These are phyloP conservation scores for Diogma glabrata DNA, from an alignment of 2,888 invertebrate genomes.

Conservation along the genomic window DNA sequence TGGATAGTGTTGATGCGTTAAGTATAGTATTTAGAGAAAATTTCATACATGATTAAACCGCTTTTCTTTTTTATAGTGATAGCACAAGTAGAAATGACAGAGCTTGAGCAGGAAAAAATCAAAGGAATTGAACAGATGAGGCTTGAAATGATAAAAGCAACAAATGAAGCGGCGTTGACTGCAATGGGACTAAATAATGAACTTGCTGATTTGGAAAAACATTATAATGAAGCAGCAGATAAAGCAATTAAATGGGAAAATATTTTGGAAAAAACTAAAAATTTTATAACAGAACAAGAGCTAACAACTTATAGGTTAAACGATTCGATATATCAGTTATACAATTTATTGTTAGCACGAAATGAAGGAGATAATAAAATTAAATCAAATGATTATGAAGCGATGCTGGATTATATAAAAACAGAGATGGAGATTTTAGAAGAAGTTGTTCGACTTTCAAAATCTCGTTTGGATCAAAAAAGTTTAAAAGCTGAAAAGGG, in stretches of 20 bases:
- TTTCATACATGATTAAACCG: neutral
- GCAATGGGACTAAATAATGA: constrained; percentile 33
- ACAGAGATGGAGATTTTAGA: constrained; percentile 28
- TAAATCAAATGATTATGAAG: constrained; percentile 22
- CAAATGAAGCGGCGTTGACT: constrained; percentile 30
- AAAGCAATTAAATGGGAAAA: constrained; percentile 32
- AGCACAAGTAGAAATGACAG: constrained; percentile 32
- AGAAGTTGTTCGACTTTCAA: constrained; percentile 19
- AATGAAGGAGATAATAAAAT: constrained; percentile 20
- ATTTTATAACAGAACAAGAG: constrained; percentile 24
- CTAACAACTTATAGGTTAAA: constrained; percentile 27
- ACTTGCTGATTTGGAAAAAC: constrained; percentile 29
- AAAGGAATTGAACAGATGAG: constrained; percentile 32
- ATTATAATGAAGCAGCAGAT: constrained; percentile 26
- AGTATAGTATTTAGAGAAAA: constrained; percentile 23
- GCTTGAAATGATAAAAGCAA: constrained; percentile 29
- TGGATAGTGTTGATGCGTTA: constrained; percentile 34
- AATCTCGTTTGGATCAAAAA: constrained; percentile 5
- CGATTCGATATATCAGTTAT: constrained; percentile 30
- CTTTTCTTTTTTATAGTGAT: constrained; percentile 25
- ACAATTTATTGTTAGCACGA: constrained; percentile 28
- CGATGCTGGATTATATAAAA: constrained; percentile 29
- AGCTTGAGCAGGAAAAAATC: constrained; percentile 24
- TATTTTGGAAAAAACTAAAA: constrained; percentile 27
- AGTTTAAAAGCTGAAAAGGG: constrained; percentile 7